Evolutionary conservation across 92 coral and sea anemone species (phyloP).

Genomic region (Nematostella vectensis): DNA sequence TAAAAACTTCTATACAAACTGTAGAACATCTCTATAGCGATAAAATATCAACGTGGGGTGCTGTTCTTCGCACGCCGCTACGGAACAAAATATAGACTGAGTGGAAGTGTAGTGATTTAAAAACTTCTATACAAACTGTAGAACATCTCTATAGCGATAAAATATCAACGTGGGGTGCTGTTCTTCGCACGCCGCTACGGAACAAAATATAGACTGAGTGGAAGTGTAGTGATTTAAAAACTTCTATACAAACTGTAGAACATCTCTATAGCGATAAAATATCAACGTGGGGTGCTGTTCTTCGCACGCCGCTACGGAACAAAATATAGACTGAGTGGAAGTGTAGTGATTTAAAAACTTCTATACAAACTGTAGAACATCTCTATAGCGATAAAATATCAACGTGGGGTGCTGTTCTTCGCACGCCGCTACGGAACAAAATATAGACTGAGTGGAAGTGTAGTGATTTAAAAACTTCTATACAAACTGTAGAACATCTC

Average conservation of each 20-base stretch:
- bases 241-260: neutral
- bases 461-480: neutral
- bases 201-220: too few relatives aligned
- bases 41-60: too few relatives aligned
- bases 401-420: slow-evolving; percentile 44
- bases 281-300: slow-evolving; percentile 39
- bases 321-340: neutral
- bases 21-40: too few relatives aligned
- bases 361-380: neutral
- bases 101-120: too few relatives aligned
- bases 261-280: too few relatives aligned
- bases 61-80: slow-evolving; percentile 67
- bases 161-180: slow-evolving; percentile 31
- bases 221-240: too few relatives aligned
- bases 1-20: neutral
- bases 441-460: neutral
- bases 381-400: too few relatives aligned
- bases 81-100: neutral
- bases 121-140: neutral
- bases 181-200: slow-evolving; percentile 58
- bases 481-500: neutral
- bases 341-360: too few relatives aligned
- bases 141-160: too few relatives aligned
- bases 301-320: slow-evolving; percentile 56
- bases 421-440: slow-evolving; percentile 54